These are phyloP conservation scores for Synergus japonicus DNA, from an alignment of 2,888 invertebrate genomes.

Conservation along the genomic window DNA sequence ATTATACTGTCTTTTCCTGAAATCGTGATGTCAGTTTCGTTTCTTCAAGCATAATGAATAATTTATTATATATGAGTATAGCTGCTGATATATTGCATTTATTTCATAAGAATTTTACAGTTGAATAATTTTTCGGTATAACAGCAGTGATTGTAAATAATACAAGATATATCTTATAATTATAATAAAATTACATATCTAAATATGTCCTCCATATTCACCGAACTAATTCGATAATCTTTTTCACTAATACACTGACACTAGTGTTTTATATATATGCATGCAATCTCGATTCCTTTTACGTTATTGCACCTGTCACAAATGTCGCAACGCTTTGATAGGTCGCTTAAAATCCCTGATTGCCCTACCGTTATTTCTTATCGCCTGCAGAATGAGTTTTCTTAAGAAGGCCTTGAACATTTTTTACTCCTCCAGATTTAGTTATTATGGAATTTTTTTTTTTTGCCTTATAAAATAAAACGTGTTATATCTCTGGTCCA, in stretches of 20 bases:
- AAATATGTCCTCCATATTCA: too few relatives aligned
- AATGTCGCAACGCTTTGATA: conserved; percentile 52
- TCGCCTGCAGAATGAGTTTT: conserved; percentile 1
- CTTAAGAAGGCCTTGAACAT: neutral
- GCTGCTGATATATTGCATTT: neutral
- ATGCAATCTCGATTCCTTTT: conserved; percentile 25
- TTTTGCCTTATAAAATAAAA: too few relatives aligned
- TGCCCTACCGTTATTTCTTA: conserved; percentile 60
- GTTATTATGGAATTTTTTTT: too few relatives aligned
- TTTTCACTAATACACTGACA: too few relatives aligned
- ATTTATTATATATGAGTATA: neutral
- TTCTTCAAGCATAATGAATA: neutral
- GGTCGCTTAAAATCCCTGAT: conserved; percentile 52
- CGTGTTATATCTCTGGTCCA: too few relatives aligned
- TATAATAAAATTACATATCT: too few relatives aligned
- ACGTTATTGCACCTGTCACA: conserved; percentile 64
- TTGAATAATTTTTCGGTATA: too few relatives aligned
- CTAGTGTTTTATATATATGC: neutral
- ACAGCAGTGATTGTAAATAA: too few relatives aligned
- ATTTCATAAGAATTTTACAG: neutral
- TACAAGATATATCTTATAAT: too few relatives aligned
- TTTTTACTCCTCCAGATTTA: neutral
- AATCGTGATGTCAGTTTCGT: neutral
- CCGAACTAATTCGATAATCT: too few relatives aligned
- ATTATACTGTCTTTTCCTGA: neutral